Evolutionary conservation across 2,797 vertebrate genomes (phyloP), one percentile per base, ranked within the genome.

Genomic region (Peromyscus attwateri): DNA sequence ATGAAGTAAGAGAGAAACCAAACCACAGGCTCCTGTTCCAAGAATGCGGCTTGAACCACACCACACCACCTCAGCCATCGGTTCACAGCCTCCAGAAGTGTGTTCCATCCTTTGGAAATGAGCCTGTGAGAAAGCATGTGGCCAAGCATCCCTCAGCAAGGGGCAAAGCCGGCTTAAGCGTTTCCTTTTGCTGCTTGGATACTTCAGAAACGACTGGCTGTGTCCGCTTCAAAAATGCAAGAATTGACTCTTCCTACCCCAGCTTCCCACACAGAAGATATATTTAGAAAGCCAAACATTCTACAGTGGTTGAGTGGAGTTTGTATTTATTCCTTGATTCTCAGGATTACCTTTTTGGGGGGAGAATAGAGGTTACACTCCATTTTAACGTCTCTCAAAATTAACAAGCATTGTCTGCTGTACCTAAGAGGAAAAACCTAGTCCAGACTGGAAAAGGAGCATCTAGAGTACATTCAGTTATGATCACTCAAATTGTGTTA

Each of bases 1-100:
- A 97, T 97, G 97, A 98, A 97, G 95, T 97, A 98, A 98, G 98
- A 97, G 98, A 98, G 98, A 98, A 98, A 97, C 97, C 97, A 81
- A 73, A 88, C 68, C 68, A 2, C 97, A 97, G 75, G 82, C 80
- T 96, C 96, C 93, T 80, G 90, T 98, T 98, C 98, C 98, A 98
- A 97, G 98, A 98, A 98, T 97, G 97, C 73, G 60, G 96, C 91
- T 95, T 96, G 95, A 97, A 95, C 97, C 97, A 97, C 97, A 97
- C 91, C 57, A 84, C 37, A 95, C 83, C 89, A 92, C 91, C 94
- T 90, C 16, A 87, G 94, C 77, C 57, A 87, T 73, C 82, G 68
- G 95, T 76, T 95, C 95, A 91, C 68, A 93, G 89, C 0, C 77
- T 98, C 96, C 98, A 79, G 87, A 97, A 95, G 97, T 96, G 93